Evolutionary conservation across 1,140 invertebrate genomes (phyloP).

Genomic region (Tribolium castaneum): DNA sequence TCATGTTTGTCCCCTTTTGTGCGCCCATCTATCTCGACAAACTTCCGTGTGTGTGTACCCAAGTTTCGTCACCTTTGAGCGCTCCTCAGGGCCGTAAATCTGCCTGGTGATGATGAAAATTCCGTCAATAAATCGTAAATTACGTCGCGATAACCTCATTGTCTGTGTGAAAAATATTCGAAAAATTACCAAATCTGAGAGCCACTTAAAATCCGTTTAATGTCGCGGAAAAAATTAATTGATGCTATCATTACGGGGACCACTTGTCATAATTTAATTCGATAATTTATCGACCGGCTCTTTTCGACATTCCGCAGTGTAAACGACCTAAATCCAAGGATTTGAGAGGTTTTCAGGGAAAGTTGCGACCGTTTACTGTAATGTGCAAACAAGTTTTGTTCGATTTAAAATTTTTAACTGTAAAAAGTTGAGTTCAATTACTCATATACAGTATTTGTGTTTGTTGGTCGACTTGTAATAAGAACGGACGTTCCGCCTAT

Average conservation of each 20-base stretch:
- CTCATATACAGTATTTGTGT: too few relatives aligned
- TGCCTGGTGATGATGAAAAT: slow-evolving; percentile 5
- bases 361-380: neutral
- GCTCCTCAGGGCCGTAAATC: neutral
- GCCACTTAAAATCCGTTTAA: slow-evolving; percentile 1
- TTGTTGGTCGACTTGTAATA: too few relatives aligned
- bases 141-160: slow-evolving; percentile 1
- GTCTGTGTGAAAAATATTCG: neutral
- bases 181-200: neutral
- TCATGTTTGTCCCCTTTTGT: neutral
- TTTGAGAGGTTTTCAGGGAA: slow-evolving; percentile 9
- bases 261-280: slow-evolving; percentile 35
- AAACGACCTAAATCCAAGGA: slow-evolving; percentile 18
- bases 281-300: slow-evolving; percentile 21
- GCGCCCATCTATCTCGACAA: neutral
- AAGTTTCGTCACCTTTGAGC: neutral
- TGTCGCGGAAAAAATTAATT: slow-evolving; percentile 21
- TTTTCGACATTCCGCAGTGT: slow-evolving; percentile 27
- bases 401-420: too few relatives aligned
- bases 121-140: slow-evolving; percentile 25
- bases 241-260: slow-evolving; percentile 20
- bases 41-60: too few relatives aligned
- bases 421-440: too few relatives aligned
- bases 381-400: too few relatives aligned
- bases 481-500: too few relatives aligned